These are phyloP conservation scores for Botia kubotai DNA, from an alignment of 2,797 vertebrate genomes.

Conservation along the genomic window DNA sequence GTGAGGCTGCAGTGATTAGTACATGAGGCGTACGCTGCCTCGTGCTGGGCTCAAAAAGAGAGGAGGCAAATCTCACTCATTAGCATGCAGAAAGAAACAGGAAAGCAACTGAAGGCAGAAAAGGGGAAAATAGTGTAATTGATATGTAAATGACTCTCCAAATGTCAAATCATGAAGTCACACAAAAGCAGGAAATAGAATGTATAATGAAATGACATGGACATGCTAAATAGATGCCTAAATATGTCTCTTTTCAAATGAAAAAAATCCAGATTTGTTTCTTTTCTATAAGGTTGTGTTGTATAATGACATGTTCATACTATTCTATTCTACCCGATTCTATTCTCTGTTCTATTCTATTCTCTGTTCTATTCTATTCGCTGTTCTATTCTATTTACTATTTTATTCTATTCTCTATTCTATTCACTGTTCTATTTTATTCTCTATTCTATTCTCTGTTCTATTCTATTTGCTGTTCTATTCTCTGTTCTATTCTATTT, in stretches of 20 bases:
- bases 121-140: conserved; percentile 63
- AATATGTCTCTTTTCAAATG: conserved; percentile 23
- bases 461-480: too few relatives aligned
- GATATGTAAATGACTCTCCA: conserved; percentile 73
- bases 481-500: not conserved
- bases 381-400: too few relatives aligned
- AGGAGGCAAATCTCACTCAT: conserved; percentile 60
- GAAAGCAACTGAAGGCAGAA: conserved; percentile 56
- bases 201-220: conserved; percentile 57
- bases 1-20: conserved; percentile 57
- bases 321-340: not conserved
- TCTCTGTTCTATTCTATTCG: not conserved
- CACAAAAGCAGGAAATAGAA: conserved; percentile 65
- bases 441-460: too few relatives aligned
- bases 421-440: too few relatives aligned
- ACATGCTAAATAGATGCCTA: conserved; percentile 52
- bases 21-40: conserved; percentile 57
- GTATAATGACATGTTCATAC: not conserved
- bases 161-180: conserved; percentile 75
- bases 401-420: too few relatives aligned
- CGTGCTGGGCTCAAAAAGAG: conserved; percentile 59
- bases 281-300: not conserved
- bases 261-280: not conserved
- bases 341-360: not conserved
- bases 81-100: conserved; percentile 62